Base-by-base conservation (phyloP, 1,140 invertebrate species). In the Lysiphlebus fabarum region DNA sequence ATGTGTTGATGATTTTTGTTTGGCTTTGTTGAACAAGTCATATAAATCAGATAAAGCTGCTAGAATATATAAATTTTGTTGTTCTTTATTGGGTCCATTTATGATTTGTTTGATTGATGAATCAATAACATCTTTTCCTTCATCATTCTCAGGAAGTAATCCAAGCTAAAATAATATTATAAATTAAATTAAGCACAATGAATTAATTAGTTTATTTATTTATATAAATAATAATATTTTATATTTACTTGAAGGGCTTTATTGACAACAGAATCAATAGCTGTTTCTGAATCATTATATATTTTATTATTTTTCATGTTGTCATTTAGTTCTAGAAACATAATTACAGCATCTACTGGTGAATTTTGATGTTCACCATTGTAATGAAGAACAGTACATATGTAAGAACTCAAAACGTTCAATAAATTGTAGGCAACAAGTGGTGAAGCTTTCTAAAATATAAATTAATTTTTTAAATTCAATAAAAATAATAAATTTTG, bases 321-420 rank as follows among this genome's bases (percentile, higher is more conserved):
- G 7, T 80, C 74, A 65, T 85, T 86, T 12, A 90, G 70, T 55
- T 81, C 78, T 3, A 86, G 70, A 17, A 90, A 74, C 63, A 82
- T 81, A 17, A 76, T 70, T 0, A 78, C 70, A 8, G 82, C 81
- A 72, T 90, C 88, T 5, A 77, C 65, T 7, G 82, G 62, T 66
- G 84, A 85, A 36, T 83, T 77, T n/a, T 75, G 65, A 70, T 86
- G 81, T 65, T 91, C 88, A 26, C 88, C 89, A 68, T 87, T 86
- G 64, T 87, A 90, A 70, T 86, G 86, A 14, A 88, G 76, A 37
- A 81, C 76, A 9, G 80, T 81, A 55, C 86, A 87, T 1, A 81
- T 81, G 70, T 91, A 91, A 10, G 87, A 80, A 17, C 82, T 80
- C 6, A 91, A 60, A 1, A 90, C 80, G 72, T 91, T 91, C 49